phyloP scores from a whole-genome alignment of 2,113 vertebrate genomes.

The Melozone crissalis region DNA sequence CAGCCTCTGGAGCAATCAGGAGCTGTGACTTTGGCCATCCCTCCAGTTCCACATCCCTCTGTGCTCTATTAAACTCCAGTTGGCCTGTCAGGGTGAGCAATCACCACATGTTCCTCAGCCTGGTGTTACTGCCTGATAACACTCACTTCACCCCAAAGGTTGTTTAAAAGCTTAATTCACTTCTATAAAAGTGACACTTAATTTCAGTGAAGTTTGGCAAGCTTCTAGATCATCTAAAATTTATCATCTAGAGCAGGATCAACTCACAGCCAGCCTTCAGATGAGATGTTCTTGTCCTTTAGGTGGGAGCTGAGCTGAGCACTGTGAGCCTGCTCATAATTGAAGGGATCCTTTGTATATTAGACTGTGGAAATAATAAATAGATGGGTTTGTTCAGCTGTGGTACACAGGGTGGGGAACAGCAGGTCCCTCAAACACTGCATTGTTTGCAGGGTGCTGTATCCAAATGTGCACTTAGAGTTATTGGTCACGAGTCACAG shows the following conservation, averaged over 20 bases:
- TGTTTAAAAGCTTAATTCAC: background rate
- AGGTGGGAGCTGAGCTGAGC: background rate
- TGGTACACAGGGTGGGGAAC: background rate
- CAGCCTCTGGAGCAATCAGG: background rate
- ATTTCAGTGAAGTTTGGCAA: slow-evolving; percentile 1
- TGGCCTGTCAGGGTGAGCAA: background rate
- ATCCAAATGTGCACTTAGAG: background rate
- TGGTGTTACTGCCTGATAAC: background rate
- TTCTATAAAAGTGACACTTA: background rate
- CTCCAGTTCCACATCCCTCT: background rate
- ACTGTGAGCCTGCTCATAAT: background rate
- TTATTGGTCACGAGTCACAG: background rate
- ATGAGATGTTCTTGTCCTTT: background rate
- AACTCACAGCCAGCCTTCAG: background rate
- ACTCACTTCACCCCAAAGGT: background rate
- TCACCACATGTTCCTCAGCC: background rate
- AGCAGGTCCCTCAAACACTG: background rate
- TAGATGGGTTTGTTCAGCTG: background rate
- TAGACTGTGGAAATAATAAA: background rate
- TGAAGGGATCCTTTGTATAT: background rate
- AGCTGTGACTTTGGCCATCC: background rate
- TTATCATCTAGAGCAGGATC: background rate
- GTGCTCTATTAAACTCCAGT: background rate
- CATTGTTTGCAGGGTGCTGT: background rate
- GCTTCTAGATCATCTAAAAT: background rate